Evolutionary conservation across 2,797 vertebrate species (phyloP), one percentile per base, ranked within the genome.

Genomic region (Galaxias olidus): DNA sequence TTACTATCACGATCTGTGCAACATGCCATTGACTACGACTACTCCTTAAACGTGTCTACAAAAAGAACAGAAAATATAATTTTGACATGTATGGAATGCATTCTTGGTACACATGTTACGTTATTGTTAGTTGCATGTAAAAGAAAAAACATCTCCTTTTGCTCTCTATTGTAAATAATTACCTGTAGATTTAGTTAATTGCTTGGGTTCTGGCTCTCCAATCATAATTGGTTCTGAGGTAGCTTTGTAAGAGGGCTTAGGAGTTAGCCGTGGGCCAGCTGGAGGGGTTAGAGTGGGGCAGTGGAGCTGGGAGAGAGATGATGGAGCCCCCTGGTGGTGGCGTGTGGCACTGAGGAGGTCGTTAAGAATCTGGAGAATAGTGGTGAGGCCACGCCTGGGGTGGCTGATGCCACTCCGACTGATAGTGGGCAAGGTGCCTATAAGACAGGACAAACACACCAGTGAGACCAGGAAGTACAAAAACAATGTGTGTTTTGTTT

Each of bases 361-460:
- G 0, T 94, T 95, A 63, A 98, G 94, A 80, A 98, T 98, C 86
- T 98, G 96, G 59, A 98, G 91, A 74, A 98, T 96, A 79, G 96
- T 96, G 81, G 88, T 77, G 0, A 98, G 92, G 79, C 98, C 96
- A 0, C 90, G 89, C 4, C 92, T 90, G 0, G 93, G 94, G 71
- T 92, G 91, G 17, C 91, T 92, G 9, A 88, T 87, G 77, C 89
- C 82, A 71, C 91, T 94, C 74, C 96, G 95, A 84, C 91, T 93
- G 74, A 91, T 92, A 14, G 95, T 94, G 74, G 94, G 93, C 84
- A 98, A 86, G 43, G 95, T 96, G 81, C 96, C 96, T 98, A 19
- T 41, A 47, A 40, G 59, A 7, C 18, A 44, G 19, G 15, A 19
- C 0, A 59, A 42, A 18, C 4, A n/a, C 20, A 19, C 9, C 6